These are phyloP conservation scores for Paradoxurus hermaphroditus DNA, from an alignment of 2,113 vertebrate genomes.

Conservation along the genomic window DNA sequence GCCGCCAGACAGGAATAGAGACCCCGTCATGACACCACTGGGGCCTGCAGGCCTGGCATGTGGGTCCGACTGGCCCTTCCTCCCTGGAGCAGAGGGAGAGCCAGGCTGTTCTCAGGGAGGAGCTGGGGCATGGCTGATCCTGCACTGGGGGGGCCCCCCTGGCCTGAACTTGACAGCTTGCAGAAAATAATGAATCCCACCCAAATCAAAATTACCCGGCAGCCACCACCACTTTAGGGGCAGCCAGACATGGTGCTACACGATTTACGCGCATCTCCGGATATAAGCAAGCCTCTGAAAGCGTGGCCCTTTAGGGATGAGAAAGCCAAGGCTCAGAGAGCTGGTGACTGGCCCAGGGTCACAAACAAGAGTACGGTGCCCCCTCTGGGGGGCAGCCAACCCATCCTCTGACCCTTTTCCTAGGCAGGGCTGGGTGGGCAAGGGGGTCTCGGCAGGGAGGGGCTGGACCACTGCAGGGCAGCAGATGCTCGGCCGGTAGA, in stretches of 20 bases:
- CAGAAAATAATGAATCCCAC: background rate
- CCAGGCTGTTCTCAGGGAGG: background rate
- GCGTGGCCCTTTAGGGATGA: background rate
- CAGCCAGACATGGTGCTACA: background rate
- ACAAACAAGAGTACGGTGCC: background rate
- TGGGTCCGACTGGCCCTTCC: background rate
- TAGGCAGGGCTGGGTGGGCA: background rate
- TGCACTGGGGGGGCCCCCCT: background rate
- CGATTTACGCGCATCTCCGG: background rate
- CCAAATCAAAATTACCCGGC: background rate
- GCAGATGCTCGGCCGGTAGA: background rate
- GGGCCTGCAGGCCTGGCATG: background rate
- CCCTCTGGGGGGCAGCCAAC: background rate
- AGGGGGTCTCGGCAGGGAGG: background rate
- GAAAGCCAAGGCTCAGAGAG: background rate
- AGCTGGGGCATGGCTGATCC: background rate
- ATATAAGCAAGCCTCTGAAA: background rate
- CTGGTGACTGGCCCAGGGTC: background rate
- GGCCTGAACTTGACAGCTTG: background rate
- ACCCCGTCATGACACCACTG: background rate
- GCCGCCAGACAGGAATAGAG: background rate
- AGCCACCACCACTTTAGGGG: background rate
- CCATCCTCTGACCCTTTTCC: background rate
- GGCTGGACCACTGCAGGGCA: background rate
- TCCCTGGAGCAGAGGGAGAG: background rate